Evolutionary conservation across 2,888 invertebrate species (phyloP), one percentile per base, ranked within the genome.

Genomic region (Leucozona laternaria): DNA sequence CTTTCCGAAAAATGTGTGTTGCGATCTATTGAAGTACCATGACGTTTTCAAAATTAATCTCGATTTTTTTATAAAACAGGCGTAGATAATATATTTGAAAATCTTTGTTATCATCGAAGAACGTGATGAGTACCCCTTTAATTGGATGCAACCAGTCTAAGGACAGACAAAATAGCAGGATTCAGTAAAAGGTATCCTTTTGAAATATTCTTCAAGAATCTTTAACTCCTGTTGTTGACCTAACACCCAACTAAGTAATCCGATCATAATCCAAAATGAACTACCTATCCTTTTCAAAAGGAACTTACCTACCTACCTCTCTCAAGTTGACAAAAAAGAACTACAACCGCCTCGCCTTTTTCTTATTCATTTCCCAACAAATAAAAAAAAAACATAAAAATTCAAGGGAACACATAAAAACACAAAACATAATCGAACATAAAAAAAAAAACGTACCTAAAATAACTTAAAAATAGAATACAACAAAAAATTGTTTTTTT

Each of bases 201-300:
- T n/a, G n/a, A n/a, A n/a, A 8, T 3, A 28, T 3, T 34, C 0
- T 20, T 31, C 13, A 60, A 60, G 5, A 60, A 60, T 60, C 2
- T 60, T 40, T 28, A 0, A 60, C 58, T 45, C 11, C 43, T 43
- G n/a, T 28, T 43, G 40, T 5, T 71, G 70, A 17, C 15, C 17
- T 2, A n/a, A 7, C 4, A n/a, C n/a, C n/a, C n/a, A n/a, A n/a
- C n/a, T n/a, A n/a, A 4, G 8, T 45, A 45, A 79, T 84, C 79
- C 37, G 25, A 34, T 34, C 64, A 68, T 84, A 84, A 76, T 43
- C 77, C 77, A 55, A 68, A 31, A n/a, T 60, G 25, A 75, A 79
- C 60, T 37, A n/a, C 53, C 53, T 62, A 13, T 17, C 28, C 45
- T 31, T 17, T n/a, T 45, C 28, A 64, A 28, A 45, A 64, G 31